Base-by-base conservation (phyloP, 2,113 vertebrate species). In the Glaucidium brasilianum region DNA sequence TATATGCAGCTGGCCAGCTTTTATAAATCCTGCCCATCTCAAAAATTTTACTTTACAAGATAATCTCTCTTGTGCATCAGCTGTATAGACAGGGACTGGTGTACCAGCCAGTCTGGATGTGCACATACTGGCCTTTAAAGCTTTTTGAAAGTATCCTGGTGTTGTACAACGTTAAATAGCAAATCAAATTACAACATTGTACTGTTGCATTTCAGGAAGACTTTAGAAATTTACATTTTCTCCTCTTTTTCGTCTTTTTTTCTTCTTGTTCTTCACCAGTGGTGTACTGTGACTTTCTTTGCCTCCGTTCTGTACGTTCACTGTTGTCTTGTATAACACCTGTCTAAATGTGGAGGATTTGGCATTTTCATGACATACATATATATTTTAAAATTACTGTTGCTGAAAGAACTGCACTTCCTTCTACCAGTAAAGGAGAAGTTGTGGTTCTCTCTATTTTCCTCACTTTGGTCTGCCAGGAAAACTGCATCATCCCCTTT, bases 401-500 rank as follows among this genome's bases (percentile, higher is more conserved):
- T 89, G 91, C 39, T 76, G 52, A 79, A 82, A 87, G 49, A 80
- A 8, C 50, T 87, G 22, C 18, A 13, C 49, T 81, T 69, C 85
- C 74, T 84, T 47, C 68, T 79, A 21, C 41, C 26, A 67, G 79
- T 73, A 82, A 41, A 89, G 72, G 83, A 88, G 72, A 90, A 77
- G 77, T 43, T 86, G 79, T 64, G 76, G 52, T 64, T 49, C 67
- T 94, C 45, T 88, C 0, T 0, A 23, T 71, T 89, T 82, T 64
- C 69, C 64, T 88, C 1, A 16, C 85, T 88, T 95, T 45, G 62
- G 41, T 62, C 64, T 96, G 90, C 94, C 96, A 96, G 88, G 89
- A 95, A 88, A 96, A 84, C 67, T 23, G 88, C 96, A 92, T 96
- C 95, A 45, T 78, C 80, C 83, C 47, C 82, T 76, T 94, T 55